Evolutionary conservation across 2,888 invertebrate species (phyloP).

Genomic region (Drosophila basisetae): DNA sequence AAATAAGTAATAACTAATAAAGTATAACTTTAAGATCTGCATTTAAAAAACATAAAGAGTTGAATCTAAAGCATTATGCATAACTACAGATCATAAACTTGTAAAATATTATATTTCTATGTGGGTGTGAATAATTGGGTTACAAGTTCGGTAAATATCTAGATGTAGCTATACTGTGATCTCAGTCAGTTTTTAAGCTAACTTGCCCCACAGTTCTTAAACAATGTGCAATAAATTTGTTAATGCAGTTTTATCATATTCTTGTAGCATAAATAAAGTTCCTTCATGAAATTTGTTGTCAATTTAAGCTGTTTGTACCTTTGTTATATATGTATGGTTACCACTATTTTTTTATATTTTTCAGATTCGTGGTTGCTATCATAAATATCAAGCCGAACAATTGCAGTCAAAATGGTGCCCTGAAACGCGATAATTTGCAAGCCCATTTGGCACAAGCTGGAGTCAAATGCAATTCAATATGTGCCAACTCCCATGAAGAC

Average conservation of each 20-base stretch:
- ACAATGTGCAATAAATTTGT: not conserved
- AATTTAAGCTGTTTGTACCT: not conserved
- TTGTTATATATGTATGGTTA: not conserved
- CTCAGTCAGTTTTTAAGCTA: not conserved
- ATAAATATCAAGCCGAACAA: not conserved
- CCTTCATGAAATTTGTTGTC: not conserved
- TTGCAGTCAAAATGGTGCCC: not conserved
- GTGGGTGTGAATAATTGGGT: not conserved
- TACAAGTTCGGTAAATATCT: not conserved
- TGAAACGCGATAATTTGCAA: constrained; percentile 22
- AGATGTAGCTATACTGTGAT: not conserved
- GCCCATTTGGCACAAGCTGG: constrained; percentile 23
- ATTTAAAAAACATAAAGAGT: not conserved
- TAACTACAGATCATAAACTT: not conserved
- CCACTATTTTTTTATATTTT: not conserved
- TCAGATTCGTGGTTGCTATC: not conserved
- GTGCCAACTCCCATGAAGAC: constrained; percentile 50
- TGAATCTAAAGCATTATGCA: not conserved
- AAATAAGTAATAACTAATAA: not conserved
- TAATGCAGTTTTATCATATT: not conserved
- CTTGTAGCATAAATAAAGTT: not conserved
- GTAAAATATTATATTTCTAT: not conserved
- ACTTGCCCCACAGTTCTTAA: not conserved
- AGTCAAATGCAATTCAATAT: constrained; percentile 39
- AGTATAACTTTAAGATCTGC: not conserved